phyloP scores from a whole-genome alignment of 2,797 vertebrate species.

The Spizella passerina region DNA sequence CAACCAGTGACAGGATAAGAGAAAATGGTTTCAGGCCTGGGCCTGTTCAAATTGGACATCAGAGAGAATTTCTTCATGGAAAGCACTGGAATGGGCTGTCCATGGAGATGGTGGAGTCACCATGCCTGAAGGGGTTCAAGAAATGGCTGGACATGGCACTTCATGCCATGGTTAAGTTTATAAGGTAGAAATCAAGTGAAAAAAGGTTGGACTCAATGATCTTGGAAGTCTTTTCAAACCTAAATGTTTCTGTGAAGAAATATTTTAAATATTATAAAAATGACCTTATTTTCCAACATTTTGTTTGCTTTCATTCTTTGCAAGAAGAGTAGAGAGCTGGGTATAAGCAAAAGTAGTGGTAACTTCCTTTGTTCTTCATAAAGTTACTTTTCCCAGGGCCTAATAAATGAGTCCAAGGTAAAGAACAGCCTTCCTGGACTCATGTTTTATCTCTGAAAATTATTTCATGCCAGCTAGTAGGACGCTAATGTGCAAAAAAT shows the following conservation, averaged over 20 bases:
- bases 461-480: neutral
- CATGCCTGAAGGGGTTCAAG: neutral
- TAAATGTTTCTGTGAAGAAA: neutral
- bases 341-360: neutral
- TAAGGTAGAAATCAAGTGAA: accelerated
- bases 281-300: neutral
- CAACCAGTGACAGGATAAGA: neutral
- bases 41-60: neutral
- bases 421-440: neutral
- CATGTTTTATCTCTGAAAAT: neutral
- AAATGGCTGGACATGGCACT: neutral
- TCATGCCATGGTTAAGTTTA: neutral
- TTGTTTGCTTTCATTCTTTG: neutral
- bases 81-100: neutral
- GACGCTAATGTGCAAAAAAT: neutral
- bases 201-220: neutral
- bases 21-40: neutral
- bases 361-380: neutral
- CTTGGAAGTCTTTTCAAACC: neutral
- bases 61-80: neutral
- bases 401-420: neutral
- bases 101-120: neutral
- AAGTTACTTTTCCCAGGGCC: neutral
- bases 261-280: neutral
- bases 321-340: neutral